Percentiles rank a stretch among this genome's conserved stretches.
Conservation (phyloP, 1,140 invertebrate genomes). For the Gryllus bimaculatus region DNA sequence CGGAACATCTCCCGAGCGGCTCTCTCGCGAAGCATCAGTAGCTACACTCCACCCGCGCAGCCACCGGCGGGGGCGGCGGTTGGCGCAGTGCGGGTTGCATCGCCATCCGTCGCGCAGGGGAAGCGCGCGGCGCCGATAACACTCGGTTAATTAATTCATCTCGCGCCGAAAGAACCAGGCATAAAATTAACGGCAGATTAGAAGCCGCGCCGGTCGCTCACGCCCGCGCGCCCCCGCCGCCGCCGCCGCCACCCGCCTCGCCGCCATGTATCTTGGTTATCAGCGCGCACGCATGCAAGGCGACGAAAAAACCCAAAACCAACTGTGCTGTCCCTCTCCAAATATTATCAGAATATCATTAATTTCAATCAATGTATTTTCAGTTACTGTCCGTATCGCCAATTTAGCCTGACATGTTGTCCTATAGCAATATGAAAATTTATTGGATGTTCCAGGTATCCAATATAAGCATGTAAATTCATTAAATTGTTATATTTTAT, state of each 20-base stretch:
- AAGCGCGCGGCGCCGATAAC: neutral
- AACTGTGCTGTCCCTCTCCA: neutral
- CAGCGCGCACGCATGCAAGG: neutral
- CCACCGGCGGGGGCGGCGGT: too few species aligned
- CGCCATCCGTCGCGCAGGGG: neutral
- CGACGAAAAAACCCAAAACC: neutral
- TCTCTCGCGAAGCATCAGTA: too few species aligned
- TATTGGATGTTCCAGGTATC: constrained; percentile 4
- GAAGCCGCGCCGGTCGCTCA: neutral
- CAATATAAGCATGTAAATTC: constrained; percentile 1
- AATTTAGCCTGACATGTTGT: constrained; percentile 4
- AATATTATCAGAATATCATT: constrained; percentile 6
- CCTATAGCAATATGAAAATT: constrained; percentile 5
- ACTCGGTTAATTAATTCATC: constrained; percentile 5
- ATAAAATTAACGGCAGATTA: neutral
- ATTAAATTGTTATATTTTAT: constrained; percentile 6
- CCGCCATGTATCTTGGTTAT: neutral
- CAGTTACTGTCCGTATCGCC: neutral
- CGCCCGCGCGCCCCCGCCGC: too few species aligned
- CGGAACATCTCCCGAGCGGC: too few species aligned
- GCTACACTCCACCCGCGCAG: neutral
- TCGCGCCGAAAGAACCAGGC: neutral
- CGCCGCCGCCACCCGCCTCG: too few species aligned
- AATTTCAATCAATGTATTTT: constrained; percentile 6
- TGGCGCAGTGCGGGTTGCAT: neutral